Base-by-base conservation (phyloP, 2,888 invertebrate genomes). In the Drosophila parthenogenetica region DNA sequence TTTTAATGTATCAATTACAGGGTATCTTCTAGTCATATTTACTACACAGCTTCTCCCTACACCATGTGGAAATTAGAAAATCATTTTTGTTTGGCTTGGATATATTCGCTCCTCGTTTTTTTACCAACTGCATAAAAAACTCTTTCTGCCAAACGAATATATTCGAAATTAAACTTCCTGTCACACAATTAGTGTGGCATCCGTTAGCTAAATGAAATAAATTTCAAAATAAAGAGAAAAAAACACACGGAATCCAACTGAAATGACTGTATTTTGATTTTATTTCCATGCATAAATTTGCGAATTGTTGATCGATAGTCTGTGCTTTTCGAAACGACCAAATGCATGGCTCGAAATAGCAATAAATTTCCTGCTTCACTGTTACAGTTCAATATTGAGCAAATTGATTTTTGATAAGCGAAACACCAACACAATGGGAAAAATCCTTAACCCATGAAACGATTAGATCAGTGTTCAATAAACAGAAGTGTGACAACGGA, bases 141-240 rank as follows among this genome's bases (percentile, higher is more conserved):
- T 51, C 40, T 46, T 19, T 39, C 37, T 25, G 16, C 37, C 57
- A 57, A 72, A 60, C 65, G 59, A 54, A 75, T 49, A 46, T 53
- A 79, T 83, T 69, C 59, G 62, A 84, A 84, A 84, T 85, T 71
- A 87, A 87, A 85, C 86, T 87, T 85, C 87, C 83, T 77, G 87
- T 72, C 76, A 51, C 62, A 65, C 77, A 78, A 78, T 78, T 68
- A 72, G 61, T 68, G 43, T 62, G 46, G 49, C 60, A 54, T 77
- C 64, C 76, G 77, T 54, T 42, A 43, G 55, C 57, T 46, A 66
- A 77, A 68, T 75, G 63, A 57, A 63, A 65, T 54, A 54, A 29
- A 54, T 48, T 65, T 37, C 45, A 57, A 68, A 51, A 71, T 63
- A 61, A 67, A 50, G 72, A 68, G 51, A 54, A 53, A 55, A 48